Evolutionary conservation across 2,888 invertebrate genomes (phyloP).

Genomic region (Heliconius hortense): DNA sequence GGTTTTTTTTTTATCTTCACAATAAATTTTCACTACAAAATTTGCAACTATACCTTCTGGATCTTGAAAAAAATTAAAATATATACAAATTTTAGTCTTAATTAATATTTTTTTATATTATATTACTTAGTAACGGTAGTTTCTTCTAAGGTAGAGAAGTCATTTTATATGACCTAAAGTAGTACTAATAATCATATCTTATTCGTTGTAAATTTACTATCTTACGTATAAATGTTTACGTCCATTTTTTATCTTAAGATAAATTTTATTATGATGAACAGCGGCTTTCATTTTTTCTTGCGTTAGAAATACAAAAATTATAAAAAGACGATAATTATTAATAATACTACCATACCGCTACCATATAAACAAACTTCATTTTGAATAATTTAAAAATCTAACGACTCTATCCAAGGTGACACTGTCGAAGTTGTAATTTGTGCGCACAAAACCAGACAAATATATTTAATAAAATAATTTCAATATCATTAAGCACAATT

Average conservation of each 20-base stretch:
- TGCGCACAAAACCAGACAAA: background rate
- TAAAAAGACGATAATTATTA: background rate
- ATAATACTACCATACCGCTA: constrained; percentile 9
- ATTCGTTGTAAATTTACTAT: constrained; percentile 22
- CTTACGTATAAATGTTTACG: constrained; percentile 16
- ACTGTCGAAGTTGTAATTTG: constrained; percentile 36
- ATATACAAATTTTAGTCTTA: background rate
- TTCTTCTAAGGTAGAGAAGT: too few species aligned
- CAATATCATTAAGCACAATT: background rate
- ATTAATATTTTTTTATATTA: background rate
- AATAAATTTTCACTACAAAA: constrained; percentile 11
- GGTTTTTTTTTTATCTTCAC: constrained; percentile 26
- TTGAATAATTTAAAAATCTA: constrained; percentile 28
- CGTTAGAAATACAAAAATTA: constrained; percentile 9
- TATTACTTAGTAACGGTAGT: too few species aligned
- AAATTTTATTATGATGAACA: constrained; percentile 29
- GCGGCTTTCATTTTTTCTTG: constrained; percentile 25
- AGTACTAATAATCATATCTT: constrained; percentile 2
- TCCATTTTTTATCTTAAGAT: constrained; percentile 29
- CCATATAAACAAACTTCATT: constrained; percentile 17
- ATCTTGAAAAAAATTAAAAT: background rate
- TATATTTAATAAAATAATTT: background rate
- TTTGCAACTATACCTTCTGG: background rate
- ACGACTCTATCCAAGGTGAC: constrained; percentile 41
- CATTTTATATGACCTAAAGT: background rate